Conservation (phyloP, 2,113 vertebrate genomes). For the Mustela lutreola region DNA sequence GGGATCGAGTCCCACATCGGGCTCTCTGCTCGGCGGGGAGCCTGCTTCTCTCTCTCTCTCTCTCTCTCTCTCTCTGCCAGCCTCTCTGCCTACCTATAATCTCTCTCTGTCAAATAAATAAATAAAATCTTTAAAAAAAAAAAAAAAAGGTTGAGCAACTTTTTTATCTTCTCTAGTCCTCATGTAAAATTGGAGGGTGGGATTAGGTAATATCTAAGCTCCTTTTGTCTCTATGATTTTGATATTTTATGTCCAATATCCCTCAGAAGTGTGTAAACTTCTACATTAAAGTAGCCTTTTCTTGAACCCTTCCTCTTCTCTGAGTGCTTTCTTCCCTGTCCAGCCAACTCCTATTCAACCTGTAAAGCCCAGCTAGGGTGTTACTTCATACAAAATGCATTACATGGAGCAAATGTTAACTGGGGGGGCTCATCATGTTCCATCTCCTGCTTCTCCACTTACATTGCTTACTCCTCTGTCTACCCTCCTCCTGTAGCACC, state of each 20-base stretch:
- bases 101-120: too few relatives aligned
- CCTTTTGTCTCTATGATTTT: not conserved
- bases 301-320: not conserved
- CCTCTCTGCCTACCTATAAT: too few relatives aligned
- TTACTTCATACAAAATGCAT: not conserved
- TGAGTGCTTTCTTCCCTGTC: not conserved
- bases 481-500: not conserved
- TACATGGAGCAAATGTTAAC: not conserved
- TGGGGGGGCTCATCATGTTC: fast-evolving
- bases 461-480: not conserved
- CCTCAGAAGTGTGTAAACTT: not conserved
- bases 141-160: not conserved
- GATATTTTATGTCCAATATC: not conserved
- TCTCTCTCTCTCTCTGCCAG: too few relatives aligned
- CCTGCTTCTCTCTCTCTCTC: too few relatives aligned
- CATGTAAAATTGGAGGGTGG: not conserved
- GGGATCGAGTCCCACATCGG: too few relatives aligned
- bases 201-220: not conserved
- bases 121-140: too few relatives aligned
- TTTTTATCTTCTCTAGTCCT: not conserved
- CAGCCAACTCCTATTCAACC: not conserved
- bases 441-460: not conserved
- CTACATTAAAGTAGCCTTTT: not conserved
- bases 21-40: too few relatives aligned
- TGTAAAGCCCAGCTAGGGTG: not conserved